Base-by-base conservation (phyloP, 2,113 vertebrate species). In the Penelope pileata region DNA sequence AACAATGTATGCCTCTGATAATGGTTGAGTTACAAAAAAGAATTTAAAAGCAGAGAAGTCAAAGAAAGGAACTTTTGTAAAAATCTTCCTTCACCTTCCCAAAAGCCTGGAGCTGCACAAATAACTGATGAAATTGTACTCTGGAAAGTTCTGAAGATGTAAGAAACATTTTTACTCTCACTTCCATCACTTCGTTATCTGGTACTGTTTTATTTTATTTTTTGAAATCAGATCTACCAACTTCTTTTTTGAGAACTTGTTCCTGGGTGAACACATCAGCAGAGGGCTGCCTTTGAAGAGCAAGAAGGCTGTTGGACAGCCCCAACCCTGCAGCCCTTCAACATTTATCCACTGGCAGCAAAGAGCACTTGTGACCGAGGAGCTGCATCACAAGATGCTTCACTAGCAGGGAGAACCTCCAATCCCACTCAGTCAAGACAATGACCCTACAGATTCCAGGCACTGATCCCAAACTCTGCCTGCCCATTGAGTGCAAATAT, bases 261-360 rank as follows among this genome's bases (percentile, higher is more conserved):
- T 81, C 27, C 56, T n/a, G 0, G 0, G 12, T 3, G 48, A 73
- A 53, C 6, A 68, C 32, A 6, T 6, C 10, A 84, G 29, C 5
- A 22, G 32, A 79, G 16, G 53, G 22, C 2, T 32, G 56, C 9
- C 16, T 29, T 38, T n/a, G 7, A 32, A 38, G 51, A 10, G 3
- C 26, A 16, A n/a, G 36, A 9, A 8, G 5, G 22, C 24, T 15
- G 9, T 16, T 12, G 30, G 6, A n/a, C 50, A 75, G 24, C 8
- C 10, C 11, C 10, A 3, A 3, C 6, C 42, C 68, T 43, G 18
- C 12, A 6, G 42, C 8, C 36, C 26, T 19, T 30, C 58, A 24
- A 16, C 51, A 7, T 2, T 21, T 6, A 7, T 5, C 34, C 8
- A 0, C 34, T 3, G 50, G 30, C 32, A 58, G 19, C 42, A 38